Conservation (phyloP, 2,888 invertebrate genomes). For the Resseliella maxima region DNA sequence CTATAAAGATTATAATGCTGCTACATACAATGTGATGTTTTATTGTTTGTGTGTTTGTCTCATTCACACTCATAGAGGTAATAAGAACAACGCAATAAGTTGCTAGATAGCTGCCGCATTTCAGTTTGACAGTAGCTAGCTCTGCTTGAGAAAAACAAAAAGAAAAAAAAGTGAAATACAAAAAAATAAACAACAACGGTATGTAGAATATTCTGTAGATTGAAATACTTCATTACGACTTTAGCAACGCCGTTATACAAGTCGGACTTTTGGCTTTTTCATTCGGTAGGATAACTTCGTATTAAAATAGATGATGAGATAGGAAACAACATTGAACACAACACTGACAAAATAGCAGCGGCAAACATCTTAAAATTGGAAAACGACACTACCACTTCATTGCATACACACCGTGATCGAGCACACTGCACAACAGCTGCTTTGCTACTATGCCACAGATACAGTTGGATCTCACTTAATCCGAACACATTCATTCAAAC, state of each 20-base stretch:
- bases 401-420: not conserved
- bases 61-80: too few relatives aligned
- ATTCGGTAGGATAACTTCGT: not conserved
- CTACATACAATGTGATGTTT: too few relatives aligned
- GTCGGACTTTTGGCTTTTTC: not conserved
- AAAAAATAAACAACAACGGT: not conserved
- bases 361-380: not conserved
- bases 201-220: not conserved
- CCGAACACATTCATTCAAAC: too few relatives aligned
- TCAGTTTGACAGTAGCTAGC: not conserved
- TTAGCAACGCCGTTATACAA: not conserved
- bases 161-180: not conserved
- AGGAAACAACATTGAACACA: not conserved
- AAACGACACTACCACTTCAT: not conserved
- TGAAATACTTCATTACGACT: slow-evolving; percentile 25
- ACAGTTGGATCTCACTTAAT: too few relatives aligned
- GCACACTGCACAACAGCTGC: not conserved
- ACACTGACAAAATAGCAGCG: slow-evolving; percentile 20
- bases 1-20: too few relatives aligned
- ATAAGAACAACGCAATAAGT: too few relatives aligned
- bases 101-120: too few relatives aligned
- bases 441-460: not conserved
- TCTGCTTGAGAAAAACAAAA: not conserved
- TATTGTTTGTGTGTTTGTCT: too few relatives aligned
- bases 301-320: slow-evolving; percentile 38